A percentile compares a stretch with the other conserved stretches of the same genome.
Evolutionary conservation across 2,113 vertebrate genomes (phyloP).

Genomic region (Notothenia coriiceps): DNA sequence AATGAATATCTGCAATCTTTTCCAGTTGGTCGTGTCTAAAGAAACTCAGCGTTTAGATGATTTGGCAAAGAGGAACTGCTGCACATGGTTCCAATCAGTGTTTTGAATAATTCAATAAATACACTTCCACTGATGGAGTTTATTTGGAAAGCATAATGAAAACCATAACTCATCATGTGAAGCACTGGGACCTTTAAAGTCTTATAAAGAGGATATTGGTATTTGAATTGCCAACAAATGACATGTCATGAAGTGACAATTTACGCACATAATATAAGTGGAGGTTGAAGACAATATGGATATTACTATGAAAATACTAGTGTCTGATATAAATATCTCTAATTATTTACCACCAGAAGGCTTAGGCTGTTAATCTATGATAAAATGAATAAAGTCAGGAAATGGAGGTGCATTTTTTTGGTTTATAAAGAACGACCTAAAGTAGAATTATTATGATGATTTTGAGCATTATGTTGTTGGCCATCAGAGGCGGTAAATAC

Average conservation of each 20-base stretch:
- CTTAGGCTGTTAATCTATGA: neutral
- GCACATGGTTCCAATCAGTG: neutral
- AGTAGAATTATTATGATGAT: too few relatives aligned
- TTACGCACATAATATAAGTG: neutral
- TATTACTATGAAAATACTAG: too few relatives aligned
- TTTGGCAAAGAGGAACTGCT: neutral
- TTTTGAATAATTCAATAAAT: slow-evolving; percentile 1
- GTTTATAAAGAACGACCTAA: too few relatives aligned
- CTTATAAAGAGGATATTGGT: neutral
- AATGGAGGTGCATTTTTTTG: too few relatives aligned
- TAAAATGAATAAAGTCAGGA: too few relatives aligned
- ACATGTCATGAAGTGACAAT: neutral
- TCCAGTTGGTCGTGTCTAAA: neutral
- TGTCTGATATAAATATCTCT: neutral
- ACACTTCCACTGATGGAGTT: neutral
- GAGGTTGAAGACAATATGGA: neutral
- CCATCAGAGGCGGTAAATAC: too few relatives aligned
- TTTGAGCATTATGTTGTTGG: too few relatives aligned
- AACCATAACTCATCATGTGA: neutral
- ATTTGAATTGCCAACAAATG: neutral
- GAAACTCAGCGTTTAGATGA: neutral
- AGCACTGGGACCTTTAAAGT: neutral
- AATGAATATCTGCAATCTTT: neutral
- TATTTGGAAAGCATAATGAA: slow-evolving; percentile 11
- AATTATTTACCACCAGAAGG: neutral